phyloP scores from a whole-genome alignment of 1,140 invertebrate genomes.

The Megathymus violae region DNA sequence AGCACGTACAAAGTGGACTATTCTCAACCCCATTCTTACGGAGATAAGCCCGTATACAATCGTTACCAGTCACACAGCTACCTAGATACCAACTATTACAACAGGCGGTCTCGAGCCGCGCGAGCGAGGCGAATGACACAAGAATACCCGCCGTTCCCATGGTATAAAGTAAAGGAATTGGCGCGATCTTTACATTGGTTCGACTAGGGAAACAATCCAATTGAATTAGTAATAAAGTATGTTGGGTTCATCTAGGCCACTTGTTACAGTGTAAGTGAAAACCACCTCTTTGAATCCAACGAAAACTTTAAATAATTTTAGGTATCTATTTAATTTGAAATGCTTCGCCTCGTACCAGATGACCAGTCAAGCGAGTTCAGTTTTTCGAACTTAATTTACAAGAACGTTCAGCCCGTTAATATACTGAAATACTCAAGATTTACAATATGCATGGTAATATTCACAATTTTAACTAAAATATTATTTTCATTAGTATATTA shows the following conservation, averaged over 20 bases:
- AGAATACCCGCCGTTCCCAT: conserved; percentile 87
- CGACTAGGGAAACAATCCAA: conserved; percentile 58
- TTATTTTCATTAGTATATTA: no score
- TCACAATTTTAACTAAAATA: no score
- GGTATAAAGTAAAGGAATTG: conserved; percentile 88
- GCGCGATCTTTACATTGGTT: conserved; percentile 85
- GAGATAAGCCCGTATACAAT: conserved; percentile 72
- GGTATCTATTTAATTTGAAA: conserved; percentile 23
- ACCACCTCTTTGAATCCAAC: conserved; percentile 75
- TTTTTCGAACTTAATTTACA: conserved; percentile 4
- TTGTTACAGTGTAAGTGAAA: conserved; percentile 45
- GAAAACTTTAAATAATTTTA: conserved; percentile 55
- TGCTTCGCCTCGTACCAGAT: conserved; percentile 25
- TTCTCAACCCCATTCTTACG: conserved; percentile 74
- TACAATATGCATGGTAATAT: conserved; percentile 5
- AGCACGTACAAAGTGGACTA: conserved; percentile 81
- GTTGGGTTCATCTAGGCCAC: conserved; percentile 73
- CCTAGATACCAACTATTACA: conserved; percentile 69
- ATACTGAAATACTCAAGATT: no score
- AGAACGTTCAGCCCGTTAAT: no score
- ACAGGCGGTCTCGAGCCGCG: conserved; percentile 80
- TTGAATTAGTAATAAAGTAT: conserved; percentile 63
- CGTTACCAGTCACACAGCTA: conserved; percentile 75
- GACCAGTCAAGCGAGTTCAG: conserved; percentile 15
- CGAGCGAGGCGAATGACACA: conserved; percentile 68